Percentiles rank a stretch among this genome's conserved stretches.
Conservation (phyloP, 2,113 vertebrate species). For the Irena cyanogastra region DNA sequence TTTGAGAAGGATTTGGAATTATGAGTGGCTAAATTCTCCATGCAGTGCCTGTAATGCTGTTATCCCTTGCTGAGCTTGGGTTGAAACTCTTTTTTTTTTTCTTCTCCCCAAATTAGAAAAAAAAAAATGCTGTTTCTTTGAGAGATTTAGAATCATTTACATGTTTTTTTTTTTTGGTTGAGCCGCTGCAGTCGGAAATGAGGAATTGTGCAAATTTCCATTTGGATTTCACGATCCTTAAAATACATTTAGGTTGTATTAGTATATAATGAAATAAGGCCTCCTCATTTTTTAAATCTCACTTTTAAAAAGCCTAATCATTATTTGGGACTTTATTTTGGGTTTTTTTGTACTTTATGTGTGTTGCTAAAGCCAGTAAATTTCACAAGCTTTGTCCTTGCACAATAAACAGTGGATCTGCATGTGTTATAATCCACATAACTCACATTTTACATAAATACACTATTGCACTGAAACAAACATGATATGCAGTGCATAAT, state of each 20-base stretch:
- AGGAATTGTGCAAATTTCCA: conserved; percentile 35
- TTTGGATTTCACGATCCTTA: conserved; percentile 49
- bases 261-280: background rate
- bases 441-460: background rate
- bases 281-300: background rate
- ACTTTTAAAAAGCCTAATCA: background rate
- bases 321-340: background rate
- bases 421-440: background rate
- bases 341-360: background rate
- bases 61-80: conserved; percentile 60
- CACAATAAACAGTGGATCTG: background rate
- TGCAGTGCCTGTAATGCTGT: conserved; percentile 16
- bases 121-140: background rate
- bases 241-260: background rate
- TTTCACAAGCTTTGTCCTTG: background rate
- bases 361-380: background rate
- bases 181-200: background rate
- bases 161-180: background rate
- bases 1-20: conserved; percentile 64
- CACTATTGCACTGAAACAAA: conserved; percentile 33
- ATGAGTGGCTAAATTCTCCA: conserved; percentile 55
- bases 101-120: conserved; percentile 8
- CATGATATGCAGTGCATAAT: background rate
- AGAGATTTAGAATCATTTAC: conserved; percentile 20
- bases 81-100: background rate